These are phyloP conservation scores for Bradypodion pumilum DNA, from an alignment of 2,797 vertebrate genomes.

Conservation along the genomic window DNA sequence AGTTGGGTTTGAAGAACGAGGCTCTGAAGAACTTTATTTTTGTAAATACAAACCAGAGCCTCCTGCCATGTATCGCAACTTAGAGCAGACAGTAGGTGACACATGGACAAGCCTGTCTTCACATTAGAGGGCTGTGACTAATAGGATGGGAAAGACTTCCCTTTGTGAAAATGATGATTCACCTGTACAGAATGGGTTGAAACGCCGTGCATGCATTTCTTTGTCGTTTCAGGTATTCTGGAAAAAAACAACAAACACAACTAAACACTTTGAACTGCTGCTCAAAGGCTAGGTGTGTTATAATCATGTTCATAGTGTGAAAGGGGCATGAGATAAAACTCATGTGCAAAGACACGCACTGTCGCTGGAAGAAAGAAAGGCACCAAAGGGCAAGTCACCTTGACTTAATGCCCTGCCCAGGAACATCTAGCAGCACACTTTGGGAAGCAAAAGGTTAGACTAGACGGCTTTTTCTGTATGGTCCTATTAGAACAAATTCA, in stretches of 20 bases:
- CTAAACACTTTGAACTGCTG: not conserved
- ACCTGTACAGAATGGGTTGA: not conserved
- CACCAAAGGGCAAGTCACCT: not conserved
- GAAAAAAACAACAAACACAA: not conserved
- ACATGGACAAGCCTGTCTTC: not conserved
- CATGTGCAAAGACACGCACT: not conserved
- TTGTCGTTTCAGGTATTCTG: not conserved
- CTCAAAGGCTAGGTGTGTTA: too few relatives aligned
- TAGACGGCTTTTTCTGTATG: not conserved
- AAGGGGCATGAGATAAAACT: not conserved
- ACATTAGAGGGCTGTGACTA: too few relatives aligned
- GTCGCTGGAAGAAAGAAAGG: too few relatives aligned
- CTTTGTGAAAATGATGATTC: too few relatives aligned
- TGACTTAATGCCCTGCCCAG: not conserved
- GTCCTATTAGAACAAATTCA: not conserved
- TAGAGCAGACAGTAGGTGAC: not conserved
- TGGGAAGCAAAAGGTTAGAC: not conserved
- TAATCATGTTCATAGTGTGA: not conserved
- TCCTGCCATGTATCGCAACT: not conserved
- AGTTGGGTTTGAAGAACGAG: not conserved
- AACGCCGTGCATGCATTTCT: not conserved
- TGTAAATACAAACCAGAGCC: too few relatives aligned
- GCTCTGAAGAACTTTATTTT: not conserved
- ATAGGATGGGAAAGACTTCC: too few relatives aligned
- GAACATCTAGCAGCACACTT: not conserved